Evolutionary conservation across 2,113 vertebrate species (phyloP).

Genomic region (Chaetura pelagica): DNA sequence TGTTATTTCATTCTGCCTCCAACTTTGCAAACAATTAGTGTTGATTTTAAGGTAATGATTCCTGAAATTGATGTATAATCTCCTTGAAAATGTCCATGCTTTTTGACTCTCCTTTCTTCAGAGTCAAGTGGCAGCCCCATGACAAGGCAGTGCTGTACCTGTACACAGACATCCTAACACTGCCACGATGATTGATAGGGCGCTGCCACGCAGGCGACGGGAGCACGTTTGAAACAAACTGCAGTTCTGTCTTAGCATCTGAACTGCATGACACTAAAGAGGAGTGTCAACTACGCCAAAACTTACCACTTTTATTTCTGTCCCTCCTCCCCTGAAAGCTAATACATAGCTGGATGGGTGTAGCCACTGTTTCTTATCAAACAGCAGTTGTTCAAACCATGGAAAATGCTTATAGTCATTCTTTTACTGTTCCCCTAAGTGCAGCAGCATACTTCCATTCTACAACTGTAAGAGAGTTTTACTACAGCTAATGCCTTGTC

Average conservation of each 20-base stretch:
- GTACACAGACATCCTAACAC: not conserved
- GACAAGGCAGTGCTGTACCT: not conserved
- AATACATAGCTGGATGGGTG: not conserved
- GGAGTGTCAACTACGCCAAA: not conserved
- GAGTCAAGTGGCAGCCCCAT: not conserved
- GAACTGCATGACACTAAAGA: not conserved
- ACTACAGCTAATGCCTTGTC: not conserved
- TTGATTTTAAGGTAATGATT: not conserved
- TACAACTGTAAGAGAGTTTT: not conserved
- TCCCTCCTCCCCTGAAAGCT: not conserved
- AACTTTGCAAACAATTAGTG: not conserved
- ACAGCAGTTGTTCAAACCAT: not conserved
- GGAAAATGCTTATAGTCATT: not conserved
- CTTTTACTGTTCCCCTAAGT: not conserved
- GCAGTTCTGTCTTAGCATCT: not conserved
- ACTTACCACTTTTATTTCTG: not conserved
- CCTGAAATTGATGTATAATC: not conserved
- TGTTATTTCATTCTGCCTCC: not conserved
- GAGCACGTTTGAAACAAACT: conserved; percentile 35
- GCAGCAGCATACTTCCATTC: not conserved
- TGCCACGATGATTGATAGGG: not conserved
- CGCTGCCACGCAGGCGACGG: not conserved
- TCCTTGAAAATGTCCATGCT: not conserved
- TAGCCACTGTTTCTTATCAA: not conserved
- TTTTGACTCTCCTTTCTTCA: not conserved